Conservation (phyloP, 2,797 vertebrate species). For the Lithobates pipiens region DNA sequence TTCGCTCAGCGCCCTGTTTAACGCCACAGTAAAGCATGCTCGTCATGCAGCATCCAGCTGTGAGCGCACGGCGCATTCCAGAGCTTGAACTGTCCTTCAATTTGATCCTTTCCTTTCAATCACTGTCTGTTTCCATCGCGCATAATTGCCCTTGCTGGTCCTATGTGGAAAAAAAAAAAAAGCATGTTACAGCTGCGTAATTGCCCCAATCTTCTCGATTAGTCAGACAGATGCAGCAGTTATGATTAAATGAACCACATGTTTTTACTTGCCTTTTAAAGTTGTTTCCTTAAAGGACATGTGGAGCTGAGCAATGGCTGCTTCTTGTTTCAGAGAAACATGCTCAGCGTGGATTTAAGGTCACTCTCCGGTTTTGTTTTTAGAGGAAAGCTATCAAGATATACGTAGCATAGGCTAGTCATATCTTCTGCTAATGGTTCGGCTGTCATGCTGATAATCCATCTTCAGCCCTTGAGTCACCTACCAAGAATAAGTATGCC, state of each 20-base stretch:
- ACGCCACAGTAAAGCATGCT: neutral
- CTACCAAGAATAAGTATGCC: no score
- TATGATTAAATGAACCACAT: neutral
- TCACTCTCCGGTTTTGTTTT: no score
- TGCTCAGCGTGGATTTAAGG: no score
- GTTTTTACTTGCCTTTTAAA: neutral
- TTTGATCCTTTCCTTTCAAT: constrained; percentile 10
- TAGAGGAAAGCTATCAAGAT: no score
- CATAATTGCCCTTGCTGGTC: constrained; percentile 13
- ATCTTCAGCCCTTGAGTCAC: no score
- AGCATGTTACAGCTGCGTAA: constrained; percentile 5
- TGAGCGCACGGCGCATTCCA: constrained; percentile 1
- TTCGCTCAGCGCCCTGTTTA: neutral
- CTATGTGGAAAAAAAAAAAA: neutral
- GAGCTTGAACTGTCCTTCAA: constrained; percentile 3
- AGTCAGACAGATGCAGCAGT: neutral
- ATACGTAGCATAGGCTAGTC: no score
- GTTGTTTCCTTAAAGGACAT: no score
- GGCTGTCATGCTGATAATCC: no score
- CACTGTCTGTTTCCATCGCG: neutral
- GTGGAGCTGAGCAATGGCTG: no score
- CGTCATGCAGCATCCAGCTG: constrained; percentile 25
- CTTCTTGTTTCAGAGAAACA: no score
- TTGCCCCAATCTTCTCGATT: constrained; percentile 9
- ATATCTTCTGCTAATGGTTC: no score